phyloP scores from a whole-genome alignment of 2,888 invertebrate species.

The Trissonchulus latispiculum region DNA sequence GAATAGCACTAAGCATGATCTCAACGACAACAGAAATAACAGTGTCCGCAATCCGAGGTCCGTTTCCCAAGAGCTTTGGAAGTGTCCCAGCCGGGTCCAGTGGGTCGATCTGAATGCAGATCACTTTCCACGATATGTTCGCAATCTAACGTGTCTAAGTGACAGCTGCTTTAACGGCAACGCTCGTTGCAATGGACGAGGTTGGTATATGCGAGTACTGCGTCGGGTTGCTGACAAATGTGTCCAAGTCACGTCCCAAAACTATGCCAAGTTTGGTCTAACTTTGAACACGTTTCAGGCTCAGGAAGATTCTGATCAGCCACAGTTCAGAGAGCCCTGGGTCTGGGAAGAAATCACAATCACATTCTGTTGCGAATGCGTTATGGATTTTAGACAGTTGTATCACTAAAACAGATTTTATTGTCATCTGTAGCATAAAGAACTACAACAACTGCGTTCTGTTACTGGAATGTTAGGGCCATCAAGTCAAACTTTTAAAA shows the following conservation, averaged over 20 bases:
- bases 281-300: not conserved
- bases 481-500: too few species aligned
- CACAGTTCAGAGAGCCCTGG: constrained; percentile 6
- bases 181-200: not conserved
- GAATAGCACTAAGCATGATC: not conserved
- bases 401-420: too few species aligned
- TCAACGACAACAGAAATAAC: too few species aligned
- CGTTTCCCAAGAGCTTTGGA: not conserved
- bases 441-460: too few species aligned
- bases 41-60: not conserved
- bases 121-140: constrained; percentile 15
- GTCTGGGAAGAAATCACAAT: constrained; percentile 16
- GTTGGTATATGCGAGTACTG: not conserved
- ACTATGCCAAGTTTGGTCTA: constrained; percentile 6
- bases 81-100: constrained; percentile 9
- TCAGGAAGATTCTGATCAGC: constrained; percentile 13
- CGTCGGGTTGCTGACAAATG: constrained; percentile 13
- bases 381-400: not conserved
- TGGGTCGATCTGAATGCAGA: constrained; percentile 9
- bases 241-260: not conserved
- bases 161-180: not conserved
- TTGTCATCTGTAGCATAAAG: too few species aligned
- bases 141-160: constrained; percentile 6
- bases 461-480: too few species aligned
- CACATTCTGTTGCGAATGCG: constrained; percentile 13